Evolutionary conservation across 2,888 invertebrate species (phyloP), one percentile per base, ranked within the genome.

Genomic region (Oligia latruncula): DNA sequence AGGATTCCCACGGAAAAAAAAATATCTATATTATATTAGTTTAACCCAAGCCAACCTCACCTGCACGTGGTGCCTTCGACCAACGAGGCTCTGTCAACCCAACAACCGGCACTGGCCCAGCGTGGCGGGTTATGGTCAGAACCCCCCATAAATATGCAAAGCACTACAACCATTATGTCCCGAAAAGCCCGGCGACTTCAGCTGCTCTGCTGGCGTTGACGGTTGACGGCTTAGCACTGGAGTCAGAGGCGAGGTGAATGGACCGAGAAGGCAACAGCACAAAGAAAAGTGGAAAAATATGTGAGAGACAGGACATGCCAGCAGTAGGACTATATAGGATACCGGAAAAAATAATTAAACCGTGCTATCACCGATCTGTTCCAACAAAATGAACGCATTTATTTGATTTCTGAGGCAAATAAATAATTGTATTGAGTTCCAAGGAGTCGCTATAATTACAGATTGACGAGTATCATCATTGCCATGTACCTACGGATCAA

Each of bases 401-500:
- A 40, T 67, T 52, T n/a, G 15, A 52, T 71, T 55, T 73, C 35
- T 3, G 15, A 40, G 17, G 2, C 23, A 49, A 49, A 49, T 13
- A 55, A 74, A 75, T 46, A 75, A 64, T 67, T 71, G 40, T 62
- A 78, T 46, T 55, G 6, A 20, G 4, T 55, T 66, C 9, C n/a
- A 40, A 23, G 15, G 62, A 64, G 68, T 35, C 20, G 23, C 23
- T 58, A 20, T 62, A 52, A 64, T 81, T 78, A 83, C 64, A 49
- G 64, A 58, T 58, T 64, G 62, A 35, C 20, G 23, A 58, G 23
- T 49, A 35, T 70, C 55, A 29, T 58, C 55, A 29, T 55, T 62
- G 23, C 46, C 35, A 29, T 62, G 17, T 55, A 15, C n/a, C n/a
- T n/a, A n/a, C 35, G n/a, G 29, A 66, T 70, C 35, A 70, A 64